phyloP scores from a whole-genome alignment of 2,888 invertebrate species.

The Drosophila mercatorum region DNA sequence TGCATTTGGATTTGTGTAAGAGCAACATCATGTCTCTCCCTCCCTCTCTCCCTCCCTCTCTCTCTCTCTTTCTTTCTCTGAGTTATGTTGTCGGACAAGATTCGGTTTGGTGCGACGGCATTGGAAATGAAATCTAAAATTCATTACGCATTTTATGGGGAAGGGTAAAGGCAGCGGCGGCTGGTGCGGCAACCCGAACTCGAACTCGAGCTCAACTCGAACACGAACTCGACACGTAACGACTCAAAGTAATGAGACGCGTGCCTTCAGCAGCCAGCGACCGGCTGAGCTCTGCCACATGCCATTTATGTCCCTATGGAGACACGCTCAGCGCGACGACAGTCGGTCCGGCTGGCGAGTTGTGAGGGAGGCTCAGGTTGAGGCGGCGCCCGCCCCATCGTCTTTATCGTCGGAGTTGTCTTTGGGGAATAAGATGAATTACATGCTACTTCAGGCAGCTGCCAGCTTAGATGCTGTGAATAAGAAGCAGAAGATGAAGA shows the following conservation, averaged over 20 bases:
- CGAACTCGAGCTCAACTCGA: constrained; percentile 2
- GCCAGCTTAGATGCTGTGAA: constrained; percentile 47
- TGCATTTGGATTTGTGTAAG: not conserved
- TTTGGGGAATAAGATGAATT: constrained; percentile 81
- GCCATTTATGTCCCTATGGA: constrained; percentile 79
- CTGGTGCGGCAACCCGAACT: constrained; percentile 19
- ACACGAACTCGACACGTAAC: constrained; percentile 56
- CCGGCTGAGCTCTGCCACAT: constrained; percentile 58
- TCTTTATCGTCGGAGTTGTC: constrained; percentile 59
- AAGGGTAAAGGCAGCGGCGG: not conserved
- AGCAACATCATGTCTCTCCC: too few relatives aligned
- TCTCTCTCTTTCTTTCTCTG: not conserved
- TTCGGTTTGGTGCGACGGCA: constrained; percentile 49
- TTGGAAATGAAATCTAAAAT: constrained; percentile 80
- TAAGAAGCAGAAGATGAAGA: not conserved
- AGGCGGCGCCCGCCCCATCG: constrained; percentile 9
- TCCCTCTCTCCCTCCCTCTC: not conserved
- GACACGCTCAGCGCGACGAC: constrained; percentile 73
- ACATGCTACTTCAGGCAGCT: constrained; percentile 77
- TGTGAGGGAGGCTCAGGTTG: constrained; percentile 9
- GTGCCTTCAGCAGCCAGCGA: constrained; percentile 53
- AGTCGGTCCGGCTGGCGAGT: constrained; percentile 37
- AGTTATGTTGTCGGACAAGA: constrained; percentile 54
- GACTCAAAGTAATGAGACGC: constrained; percentile 71
- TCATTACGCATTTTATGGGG: constrained; percentile 76